A percentile compares a stretch with the other conserved stretches of the same genome.
Evolutionary conservation across 2,797 vertebrate species (phyloP).

Genomic region (Loris lydekkerianus): DNA sequence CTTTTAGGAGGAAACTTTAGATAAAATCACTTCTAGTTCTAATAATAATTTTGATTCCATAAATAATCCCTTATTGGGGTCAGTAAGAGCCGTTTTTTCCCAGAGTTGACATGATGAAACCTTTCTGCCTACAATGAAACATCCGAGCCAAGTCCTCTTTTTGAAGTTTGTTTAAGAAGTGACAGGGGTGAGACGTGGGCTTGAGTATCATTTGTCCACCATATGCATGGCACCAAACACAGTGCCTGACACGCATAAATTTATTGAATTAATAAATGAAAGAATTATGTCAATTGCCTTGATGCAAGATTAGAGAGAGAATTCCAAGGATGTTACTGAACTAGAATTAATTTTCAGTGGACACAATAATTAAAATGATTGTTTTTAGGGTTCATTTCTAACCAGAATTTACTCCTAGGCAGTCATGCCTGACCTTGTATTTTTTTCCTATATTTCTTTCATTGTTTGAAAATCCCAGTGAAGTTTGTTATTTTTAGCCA

Average conservation of each 20-base stretch:
- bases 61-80: neutral
- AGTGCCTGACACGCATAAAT: neutral
- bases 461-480: constrained; percentile 27
- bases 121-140: neutral
- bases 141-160: neutral
- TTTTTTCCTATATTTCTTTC: constrained; percentile 27
- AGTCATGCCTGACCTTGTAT: neutral
- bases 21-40: neutral
- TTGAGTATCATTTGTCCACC: neutral
- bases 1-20: neutral
- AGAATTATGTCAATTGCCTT: neutral
- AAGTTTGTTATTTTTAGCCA: constrained; percentile 52
- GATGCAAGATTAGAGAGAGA: neutral
- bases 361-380: neutral
- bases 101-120: neutral
- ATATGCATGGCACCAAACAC: neutral
- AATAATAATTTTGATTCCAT: neutral
- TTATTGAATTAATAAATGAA: neutral
- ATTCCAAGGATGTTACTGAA: neutral
- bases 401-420: neutral
- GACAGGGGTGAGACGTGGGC: neutral
- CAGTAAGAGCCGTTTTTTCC: neutral
- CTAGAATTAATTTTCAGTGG: constrained; percentile 13
- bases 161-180: neutral
- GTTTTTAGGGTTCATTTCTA: neutral